phyloP scores from a whole-genome alignment of 64 coral and sea anemone genomes.

The Platygyra sinensis region DNA sequence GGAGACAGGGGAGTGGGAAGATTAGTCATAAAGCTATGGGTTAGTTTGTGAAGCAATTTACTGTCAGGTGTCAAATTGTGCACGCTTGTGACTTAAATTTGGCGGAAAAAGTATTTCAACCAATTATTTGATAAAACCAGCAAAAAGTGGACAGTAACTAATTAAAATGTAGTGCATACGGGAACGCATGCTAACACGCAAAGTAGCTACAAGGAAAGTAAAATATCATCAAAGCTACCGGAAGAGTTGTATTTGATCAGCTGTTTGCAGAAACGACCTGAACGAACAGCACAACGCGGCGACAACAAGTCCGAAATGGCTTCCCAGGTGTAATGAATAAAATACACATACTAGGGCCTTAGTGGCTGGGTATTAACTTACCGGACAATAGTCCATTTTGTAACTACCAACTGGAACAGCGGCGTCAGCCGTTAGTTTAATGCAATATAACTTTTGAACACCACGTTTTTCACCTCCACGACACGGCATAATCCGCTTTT shows the following conservation, averaged over 20 bases:
- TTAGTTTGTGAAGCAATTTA: neutral
- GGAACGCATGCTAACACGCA: neutral
- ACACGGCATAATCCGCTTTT: slow-evolving; percentile 96
- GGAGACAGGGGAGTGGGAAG: no score
- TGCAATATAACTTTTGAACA: slow-evolving; percentile 91
- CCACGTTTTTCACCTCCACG: slow-evolving; percentile 87
- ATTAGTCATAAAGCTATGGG: neutral
- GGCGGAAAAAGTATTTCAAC: no score
- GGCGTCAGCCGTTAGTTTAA: slow-evolving; percentile 89
- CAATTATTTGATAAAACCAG: no score
- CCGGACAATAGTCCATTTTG: slow-evolving; percentile 99
- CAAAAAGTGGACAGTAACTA: no score
- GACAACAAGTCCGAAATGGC: no score
- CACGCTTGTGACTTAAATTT: neutral
- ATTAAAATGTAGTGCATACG: neutral
- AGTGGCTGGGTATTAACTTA: slow-evolving; percentile 61
- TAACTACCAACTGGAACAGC: slow-evolving; percentile 96
- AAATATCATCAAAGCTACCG: no score
- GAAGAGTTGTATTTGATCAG: no score
- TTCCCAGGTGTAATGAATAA: no score
- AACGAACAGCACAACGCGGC: neutral
- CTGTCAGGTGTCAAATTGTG: neutral
- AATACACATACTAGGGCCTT: neutral
- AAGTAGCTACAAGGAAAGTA: no score
- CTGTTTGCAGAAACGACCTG: no score